Percentiles rank a stretch among this genome's conserved stretches.
These are phyloP conservation scores for Halocaridina rubra DNA, from an alignment of 2,888 invertebrate species.

Conservation along the genomic window DNA sequence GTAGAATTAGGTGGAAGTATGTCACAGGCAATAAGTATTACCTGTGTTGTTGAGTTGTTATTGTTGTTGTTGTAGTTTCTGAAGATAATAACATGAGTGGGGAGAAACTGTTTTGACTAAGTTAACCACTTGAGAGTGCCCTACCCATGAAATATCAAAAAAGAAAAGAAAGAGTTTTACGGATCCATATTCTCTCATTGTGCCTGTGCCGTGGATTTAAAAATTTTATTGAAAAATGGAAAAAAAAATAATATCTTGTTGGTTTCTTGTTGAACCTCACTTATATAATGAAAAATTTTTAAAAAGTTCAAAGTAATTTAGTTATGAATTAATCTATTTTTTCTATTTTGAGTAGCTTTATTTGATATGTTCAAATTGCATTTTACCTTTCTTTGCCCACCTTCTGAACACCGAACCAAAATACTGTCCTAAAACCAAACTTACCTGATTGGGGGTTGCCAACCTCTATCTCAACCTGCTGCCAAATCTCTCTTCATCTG, in stretches of 20 bases:
- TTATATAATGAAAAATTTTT: constrained; percentile 44
- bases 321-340: constrained; percentile 59
- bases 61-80: constrained; percentile 63
- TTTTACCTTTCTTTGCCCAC: constrained; percentile 61
- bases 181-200: constrained; percentile 46
- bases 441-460: constrained; percentile 41
- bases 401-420: constrained; percentile 52
- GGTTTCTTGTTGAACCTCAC: constrained; percentile 54
- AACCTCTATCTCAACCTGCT: constrained; percentile 35
- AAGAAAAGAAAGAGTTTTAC: constrained; percentile 29
- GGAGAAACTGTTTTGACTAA: constrained; percentile 27
- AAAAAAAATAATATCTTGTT: constrained; percentile 30
- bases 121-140: constrained; percentile 28
- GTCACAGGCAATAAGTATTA: constrained; percentile 58
- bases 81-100: constrained; percentile 45
- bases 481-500: constrained; percentile 27
- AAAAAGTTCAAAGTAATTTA: constrained; percentile 57
- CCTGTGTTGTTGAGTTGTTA: constrained; percentile 61
- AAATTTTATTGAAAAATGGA: constrained; percentile 38
- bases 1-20: constrained; percentile 53
- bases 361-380: constrained; percentile 48
- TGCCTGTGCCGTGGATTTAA: constrained; percentile 55
- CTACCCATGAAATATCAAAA: constrained; percentile 34
- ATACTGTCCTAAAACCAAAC: constrained; percentile 35
- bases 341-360: constrained; percentile 55